phyloP scores from a whole-genome alignment of 2,797 vertebrate genomes.

The Paedocypris micromegethes region DNA sequence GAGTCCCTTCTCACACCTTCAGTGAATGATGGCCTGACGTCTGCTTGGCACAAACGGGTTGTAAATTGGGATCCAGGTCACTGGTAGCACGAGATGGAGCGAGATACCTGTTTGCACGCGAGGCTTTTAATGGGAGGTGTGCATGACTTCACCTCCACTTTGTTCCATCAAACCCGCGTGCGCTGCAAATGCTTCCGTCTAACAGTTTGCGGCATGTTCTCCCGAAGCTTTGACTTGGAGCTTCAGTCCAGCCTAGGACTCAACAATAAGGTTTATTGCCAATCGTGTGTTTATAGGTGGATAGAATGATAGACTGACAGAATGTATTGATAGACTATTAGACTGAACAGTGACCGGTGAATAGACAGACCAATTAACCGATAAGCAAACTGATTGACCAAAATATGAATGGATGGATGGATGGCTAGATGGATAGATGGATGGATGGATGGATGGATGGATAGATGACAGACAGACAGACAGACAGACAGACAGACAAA shows the following conservation, averaged over 20 bases:
- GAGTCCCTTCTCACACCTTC: slow-evolving; percentile 34
- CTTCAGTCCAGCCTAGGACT: slow-evolving; percentile 2
- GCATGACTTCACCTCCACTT: slow-evolving; percentile 54
- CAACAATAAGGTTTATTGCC: slow-evolving; percentile 3
- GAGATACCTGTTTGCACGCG: slow-evolving; percentile 22
- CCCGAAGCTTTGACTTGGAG: slow-evolving; percentile 25
- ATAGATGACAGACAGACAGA: too few relatives aligned
- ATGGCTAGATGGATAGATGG: too few relatives aligned
- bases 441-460: too few relatives aligned
- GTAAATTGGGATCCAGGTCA: slow-evolving; percentile 34
- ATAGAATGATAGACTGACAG: background rate
- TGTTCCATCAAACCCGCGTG: slow-evolving; percentile 38
- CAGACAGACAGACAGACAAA: too few relatives aligned
- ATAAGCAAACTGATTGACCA: too few relatives aligned
- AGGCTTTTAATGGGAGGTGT: slow-evolving; percentile 39
- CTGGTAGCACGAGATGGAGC: slow-evolving; percentile 26
- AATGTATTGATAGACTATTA: too few relatives aligned
- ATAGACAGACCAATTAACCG: too few relatives aligned
- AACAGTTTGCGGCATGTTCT: slow-evolving; percentile 36
- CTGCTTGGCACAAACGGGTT: slow-evolving; percentile 15
- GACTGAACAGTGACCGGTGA: too few relatives aligned
- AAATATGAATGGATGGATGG: too few relatives aligned
- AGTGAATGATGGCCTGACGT: slow-evolving; percentile 28
- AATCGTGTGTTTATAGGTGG: background rate
- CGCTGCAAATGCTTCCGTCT: slow-evolving; percentile 15